Conservation (phyloP, 2,888 invertebrate species). For the Corythucha ciliata region DNA sequence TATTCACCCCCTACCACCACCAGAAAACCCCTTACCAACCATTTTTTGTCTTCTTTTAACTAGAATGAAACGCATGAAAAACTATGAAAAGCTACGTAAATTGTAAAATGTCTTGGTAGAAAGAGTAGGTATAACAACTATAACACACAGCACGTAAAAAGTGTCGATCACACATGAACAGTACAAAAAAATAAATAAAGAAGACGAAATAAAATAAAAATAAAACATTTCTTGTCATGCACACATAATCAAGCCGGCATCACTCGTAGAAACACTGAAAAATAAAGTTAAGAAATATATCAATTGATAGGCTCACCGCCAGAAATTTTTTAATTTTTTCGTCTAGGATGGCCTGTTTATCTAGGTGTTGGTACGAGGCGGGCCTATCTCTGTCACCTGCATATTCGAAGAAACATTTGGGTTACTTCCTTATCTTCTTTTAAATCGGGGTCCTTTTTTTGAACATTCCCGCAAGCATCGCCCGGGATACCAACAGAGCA, state of each 20-base stretch:
- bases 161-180: slow-evolving; percentile 6
- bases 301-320: slow-evolving; percentile 56
- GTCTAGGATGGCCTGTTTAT: slow-evolving; percentile 78
- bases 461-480: not conserved
- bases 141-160: slow-evolving; percentile 20
- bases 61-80: no score
- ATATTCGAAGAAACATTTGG: slow-evolving; percentile 14
- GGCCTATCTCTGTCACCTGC: slow-evolving; percentile 30
- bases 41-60: no score
- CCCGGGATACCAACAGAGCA: slow-evolving; percentile 25
- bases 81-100: no score
- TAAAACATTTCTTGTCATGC: slow-evolving; percentile 22
- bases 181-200: slow-evolving; percentile 1
- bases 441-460: not conserved
- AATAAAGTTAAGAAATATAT: slow-evolving; percentile 26
- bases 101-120: no score
- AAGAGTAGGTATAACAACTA: no score
- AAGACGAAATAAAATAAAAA: slow-evolving; percentile 9
- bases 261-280: slow-evolving; percentile 30
- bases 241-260: slow-evolving; percentile 31
- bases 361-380: slow-evolving; percentile 43
- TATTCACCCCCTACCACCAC: no score
- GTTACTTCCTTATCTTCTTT: not conserved
- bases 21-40: no score
- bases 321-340: slow-evolving; percentile 90